Percentiles rank a stretch among this genome's conserved stretches.
These are phyloP conservation scores for Acrocyrtus sp. DNA, from an alignment of 2,888 invertebrate species.

Conservation along the genomic window DNA sequence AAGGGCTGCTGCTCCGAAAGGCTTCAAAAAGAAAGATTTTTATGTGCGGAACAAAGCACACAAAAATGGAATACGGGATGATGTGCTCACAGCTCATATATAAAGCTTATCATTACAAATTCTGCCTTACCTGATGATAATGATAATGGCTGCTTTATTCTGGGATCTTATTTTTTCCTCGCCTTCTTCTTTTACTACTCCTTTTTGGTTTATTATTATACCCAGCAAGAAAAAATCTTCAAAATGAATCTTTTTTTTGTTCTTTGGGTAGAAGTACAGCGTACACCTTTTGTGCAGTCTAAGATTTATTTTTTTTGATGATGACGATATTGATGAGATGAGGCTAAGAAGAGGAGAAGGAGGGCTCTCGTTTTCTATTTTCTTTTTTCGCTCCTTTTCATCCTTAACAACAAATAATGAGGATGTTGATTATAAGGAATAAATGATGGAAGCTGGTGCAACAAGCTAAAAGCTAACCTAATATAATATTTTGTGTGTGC, in stretches of 20 bases:
- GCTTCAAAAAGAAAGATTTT: not conserved
- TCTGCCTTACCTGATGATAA: not conserved
- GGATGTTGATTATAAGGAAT: not conserved
- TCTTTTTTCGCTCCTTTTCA: conserved; percentile 20
- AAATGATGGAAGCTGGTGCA: conserved; percentile 10
- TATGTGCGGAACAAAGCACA: too few species aligned
- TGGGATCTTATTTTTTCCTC: conserved; percentile 32
- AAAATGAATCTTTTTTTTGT: not conserved
- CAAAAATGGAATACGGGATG: too few species aligned
- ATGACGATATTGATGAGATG: not conserved
- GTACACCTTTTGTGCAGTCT: too few species aligned
- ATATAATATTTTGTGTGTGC: too few species aligned
- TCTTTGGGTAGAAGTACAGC: too few species aligned
- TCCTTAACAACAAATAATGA: not conserved
- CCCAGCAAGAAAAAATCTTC: conserved; percentile 14
- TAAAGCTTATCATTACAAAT: not conserved
- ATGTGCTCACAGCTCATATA: conserved; percentile 6
- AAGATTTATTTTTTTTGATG: conserved; percentile 1
- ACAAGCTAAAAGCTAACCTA: not conserved
- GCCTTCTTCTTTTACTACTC: conserved; percentile 14
- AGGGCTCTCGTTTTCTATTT: conserved; percentile 17
- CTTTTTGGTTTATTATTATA: conserved; percentile 38
- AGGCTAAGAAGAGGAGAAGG: conserved; percentile 19
- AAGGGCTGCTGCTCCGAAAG: too few species aligned
- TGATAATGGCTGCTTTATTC: conserved; percentile 38